Evolutionary conservation across 2,113 vertebrate genomes (phyloP), one percentile per base, ranked within the genome.

Genomic region (Micromys minutus): DNA sequence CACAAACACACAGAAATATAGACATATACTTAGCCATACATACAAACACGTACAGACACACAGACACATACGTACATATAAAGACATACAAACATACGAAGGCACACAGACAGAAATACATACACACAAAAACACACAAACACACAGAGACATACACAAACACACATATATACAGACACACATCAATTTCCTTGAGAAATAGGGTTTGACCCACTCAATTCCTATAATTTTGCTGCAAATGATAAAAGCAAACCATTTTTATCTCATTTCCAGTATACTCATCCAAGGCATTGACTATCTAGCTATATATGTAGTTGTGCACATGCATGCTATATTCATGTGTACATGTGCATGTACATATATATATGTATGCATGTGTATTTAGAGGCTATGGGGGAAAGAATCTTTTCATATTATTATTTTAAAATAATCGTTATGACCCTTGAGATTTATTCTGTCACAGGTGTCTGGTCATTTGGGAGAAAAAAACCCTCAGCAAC

Each of bases 11-110:
- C 7, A 72, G 17, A 71, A 36, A 72, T 52, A 52, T 5, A 11
- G 3, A 45, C 1, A 24, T 7, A 72, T 21, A 74, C 7, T n/a
- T n/a, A 52, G 50, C 7, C n/a, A 74, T 0, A 61, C 24, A 61
- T 0, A 83, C 4, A n/a, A 1, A 59, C 36, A 81, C 24, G 61
- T 0, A 55, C 10, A 55, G 0, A 1, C 2, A 59, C 5, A 80
- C 29, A 79, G 5, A 19, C 7, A 80, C 11, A n/a, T n/a, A n/a
- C n/a, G n/a, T n/a, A n/a, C n/a, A n/a, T n/a, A n/a, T n/a, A n/a
- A n/a, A n/a, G 7, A 26, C 2, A 61, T 13, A 29, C 12, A 83
- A 13, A 42, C 6, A 8, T 5, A 80, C 10, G 24, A 2, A 55
- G 0, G 52, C 15, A 77, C 29, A 50, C 7, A 36, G 8, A 21